Conservation (phyloP, 1,140 invertebrate genomes). For the Physella acuta region DNA sequence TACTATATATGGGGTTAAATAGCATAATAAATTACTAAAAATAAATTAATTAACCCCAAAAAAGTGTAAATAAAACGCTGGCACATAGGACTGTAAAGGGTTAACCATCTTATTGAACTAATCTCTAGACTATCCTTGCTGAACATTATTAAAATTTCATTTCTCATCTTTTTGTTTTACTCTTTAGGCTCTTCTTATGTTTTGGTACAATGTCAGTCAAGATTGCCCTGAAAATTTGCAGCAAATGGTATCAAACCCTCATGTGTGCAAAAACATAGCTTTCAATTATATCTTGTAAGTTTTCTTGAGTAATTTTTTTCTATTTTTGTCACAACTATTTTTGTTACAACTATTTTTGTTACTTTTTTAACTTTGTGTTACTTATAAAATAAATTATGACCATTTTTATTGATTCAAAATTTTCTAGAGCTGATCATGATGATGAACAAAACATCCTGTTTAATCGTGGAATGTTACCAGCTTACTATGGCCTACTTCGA, state of each 20-base stretch:
- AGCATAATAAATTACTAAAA: no score
- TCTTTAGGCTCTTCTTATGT: constrained; percentile 79
- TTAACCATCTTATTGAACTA: no score
- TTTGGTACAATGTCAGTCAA: constrained; percentile 88
- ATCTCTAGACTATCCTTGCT: no score
- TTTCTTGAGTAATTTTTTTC: neutral
- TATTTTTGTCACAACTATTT: neutral
- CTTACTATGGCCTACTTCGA: constrained; percentile 88
- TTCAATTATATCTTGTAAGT: constrained; percentile 96
- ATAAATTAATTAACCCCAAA: no score
- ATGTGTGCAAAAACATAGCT: constrained; percentile 88
- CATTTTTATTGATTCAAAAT: neutral
- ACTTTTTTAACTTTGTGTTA: no score
- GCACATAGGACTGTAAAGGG: no score
- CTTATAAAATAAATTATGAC: no score
- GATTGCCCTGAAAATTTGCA: constrained; percentile 91
- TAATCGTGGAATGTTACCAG: constrained; percentile 88
- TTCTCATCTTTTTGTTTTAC: no score
- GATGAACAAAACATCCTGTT: constrained; percentile 92
- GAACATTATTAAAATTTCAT: no score
- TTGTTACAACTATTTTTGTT: neutral
- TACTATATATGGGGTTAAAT: no score
- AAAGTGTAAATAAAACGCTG: no score
- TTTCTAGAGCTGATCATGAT: constrained; percentile 79
- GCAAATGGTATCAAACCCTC: constrained; percentile 78